Conservation (phyloP, 2,888 invertebrate genomes). For the Disparrhopalites patrizii region DNA sequence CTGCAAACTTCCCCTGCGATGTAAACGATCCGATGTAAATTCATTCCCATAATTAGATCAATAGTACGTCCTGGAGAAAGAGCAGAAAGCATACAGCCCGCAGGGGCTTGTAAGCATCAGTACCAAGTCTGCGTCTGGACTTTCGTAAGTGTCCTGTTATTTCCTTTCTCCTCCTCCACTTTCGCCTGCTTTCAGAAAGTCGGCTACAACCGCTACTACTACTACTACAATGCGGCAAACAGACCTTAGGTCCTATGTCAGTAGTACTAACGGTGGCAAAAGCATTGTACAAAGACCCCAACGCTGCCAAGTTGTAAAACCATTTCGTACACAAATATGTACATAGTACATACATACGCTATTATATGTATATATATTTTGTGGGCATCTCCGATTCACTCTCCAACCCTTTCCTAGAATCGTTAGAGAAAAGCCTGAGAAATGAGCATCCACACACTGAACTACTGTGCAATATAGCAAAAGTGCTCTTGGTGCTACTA, state of each 20-base stretch:
- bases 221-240: constrained; percentile 22
- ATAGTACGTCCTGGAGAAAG: not conserved
- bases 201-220: not conserved
- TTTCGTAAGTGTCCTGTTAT: too few relatives aligned
- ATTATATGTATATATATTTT: too few relatives aligned
- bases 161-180: too few relatives aligned
- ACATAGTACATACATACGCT: constrained; percentile 1
- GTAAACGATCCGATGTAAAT: not conserved
- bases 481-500: too few relatives aligned
- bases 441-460: constrained; percentile 6
- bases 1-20: too few relatives aligned
- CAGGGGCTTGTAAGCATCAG: too few relatives aligned
- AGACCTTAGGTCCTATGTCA: constrained; percentile 4
- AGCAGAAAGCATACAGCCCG: too few relatives aligned
- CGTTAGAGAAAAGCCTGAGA: constrained; percentile 13
- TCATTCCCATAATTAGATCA: constrained; percentile 5
- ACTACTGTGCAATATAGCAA: not conserved
- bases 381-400: too few relatives aligned
- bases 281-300: constrained; percentile 1
- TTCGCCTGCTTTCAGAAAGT: too few relatives aligned
- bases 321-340: not conserved
- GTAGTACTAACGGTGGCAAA: not conserved
- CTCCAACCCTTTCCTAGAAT: constrained; percentile 12
- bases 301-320: constrained; percentile 18
- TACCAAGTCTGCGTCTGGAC: constrained; percentile 2